Conservation (phyloP, 2,797 vertebrate genomes). For the Manis pentadactyla region DNA sequence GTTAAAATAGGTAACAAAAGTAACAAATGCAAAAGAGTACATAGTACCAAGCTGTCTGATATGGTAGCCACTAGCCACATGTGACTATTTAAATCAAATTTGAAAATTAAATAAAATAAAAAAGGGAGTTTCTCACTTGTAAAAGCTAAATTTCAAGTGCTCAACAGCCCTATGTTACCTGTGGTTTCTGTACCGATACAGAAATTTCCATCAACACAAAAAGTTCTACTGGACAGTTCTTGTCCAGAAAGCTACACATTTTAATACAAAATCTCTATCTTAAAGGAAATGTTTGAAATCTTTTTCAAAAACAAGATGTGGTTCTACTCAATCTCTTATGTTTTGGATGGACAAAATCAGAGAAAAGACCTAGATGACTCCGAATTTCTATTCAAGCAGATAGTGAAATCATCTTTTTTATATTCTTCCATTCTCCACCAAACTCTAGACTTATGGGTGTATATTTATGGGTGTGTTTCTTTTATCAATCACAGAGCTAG, state of each 20-base stretch:
- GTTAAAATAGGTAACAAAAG: neutral
- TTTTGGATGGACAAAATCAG: neutral
- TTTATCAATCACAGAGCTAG: neutral
- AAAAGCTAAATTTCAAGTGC: neutral
- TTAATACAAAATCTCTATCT: constrained; percentile 1
- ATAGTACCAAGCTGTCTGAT: neutral
- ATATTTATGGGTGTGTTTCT: neutral
- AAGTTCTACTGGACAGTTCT: neutral
- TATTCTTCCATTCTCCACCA: neutral
- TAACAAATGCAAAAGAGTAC: neutral
- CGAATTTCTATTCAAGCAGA: neutral
- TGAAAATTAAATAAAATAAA: neutral
- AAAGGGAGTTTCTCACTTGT: neutral
- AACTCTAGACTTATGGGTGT: neutral
- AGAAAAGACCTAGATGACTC: neutral
- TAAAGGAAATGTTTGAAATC: neutral
- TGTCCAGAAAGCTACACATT: neutral
- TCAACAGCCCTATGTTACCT: neutral
- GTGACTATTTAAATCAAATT: constrained; percentile 22
- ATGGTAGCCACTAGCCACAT: neutral
- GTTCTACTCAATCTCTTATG: neutral
- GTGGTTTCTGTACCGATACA: neutral
- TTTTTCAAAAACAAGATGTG: constrained; percentile 6
- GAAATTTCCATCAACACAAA: constrained; percentile 13
- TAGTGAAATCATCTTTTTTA: neutral